These are phyloP conservation scores for Patiria miniata DNA, from an alignment of 35 echinoderm and acorn worm species.

Conservation along the genomic window DNA sequence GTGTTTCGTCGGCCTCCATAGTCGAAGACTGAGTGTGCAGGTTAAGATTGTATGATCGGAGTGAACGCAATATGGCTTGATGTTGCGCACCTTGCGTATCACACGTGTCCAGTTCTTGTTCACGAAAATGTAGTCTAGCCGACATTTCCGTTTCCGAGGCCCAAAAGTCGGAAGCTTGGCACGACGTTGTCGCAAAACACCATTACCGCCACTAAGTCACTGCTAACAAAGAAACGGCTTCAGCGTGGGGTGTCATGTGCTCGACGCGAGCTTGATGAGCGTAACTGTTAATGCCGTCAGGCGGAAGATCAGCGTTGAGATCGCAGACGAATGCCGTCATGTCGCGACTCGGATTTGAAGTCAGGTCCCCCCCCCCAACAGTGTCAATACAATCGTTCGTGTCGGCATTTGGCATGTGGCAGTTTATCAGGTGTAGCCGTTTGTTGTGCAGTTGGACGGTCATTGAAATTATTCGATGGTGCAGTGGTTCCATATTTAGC, in stretches of 20 bases:
- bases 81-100: constrained; percentile 37
- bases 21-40: neutral
- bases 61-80: neutral
- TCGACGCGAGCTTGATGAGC: neutral
- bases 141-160: constrained; percentile 27
- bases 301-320: constrained; percentile 20
- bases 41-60: neutral
- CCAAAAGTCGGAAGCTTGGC: neutral
- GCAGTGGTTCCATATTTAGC: constrained; percentile 29
- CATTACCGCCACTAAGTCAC: neutral
- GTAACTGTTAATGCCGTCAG: neutral
- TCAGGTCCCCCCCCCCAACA: neutral
- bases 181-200: constrained; percentile 1
- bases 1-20: constrained; percentile 30
- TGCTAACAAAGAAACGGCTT: constrained; percentile 27
- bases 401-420: neutral
- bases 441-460: neutral
- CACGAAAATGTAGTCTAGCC: constrained; percentile 15
- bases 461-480: constrained; percentile 2
- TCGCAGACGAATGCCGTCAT: constrained; percentile 1
- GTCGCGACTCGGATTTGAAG: neutral
- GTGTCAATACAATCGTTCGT: neutral
- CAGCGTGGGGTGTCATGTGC: neutral
- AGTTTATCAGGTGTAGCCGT: neutral
- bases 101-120: constrained; percentile 41